Evolutionary conservation across 1,140 invertebrate species (phyloP).

Genomic region (Brachionus koreanus): DNA sequence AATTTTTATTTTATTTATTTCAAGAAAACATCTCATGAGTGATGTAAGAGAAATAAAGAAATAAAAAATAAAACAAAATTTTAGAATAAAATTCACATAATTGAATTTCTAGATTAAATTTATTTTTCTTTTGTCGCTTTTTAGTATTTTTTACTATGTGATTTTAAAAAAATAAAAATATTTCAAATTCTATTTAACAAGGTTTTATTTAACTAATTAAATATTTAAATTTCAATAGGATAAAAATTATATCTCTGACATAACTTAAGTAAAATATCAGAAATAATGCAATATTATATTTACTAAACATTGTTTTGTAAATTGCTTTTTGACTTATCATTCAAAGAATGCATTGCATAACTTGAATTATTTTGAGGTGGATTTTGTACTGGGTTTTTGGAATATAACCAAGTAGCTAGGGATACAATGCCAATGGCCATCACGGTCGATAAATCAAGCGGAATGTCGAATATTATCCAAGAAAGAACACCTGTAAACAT

Average conservation of each 20-base stretch:
- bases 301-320: constrained; percentile 7
- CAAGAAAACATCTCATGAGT: no score
- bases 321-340: background rate
- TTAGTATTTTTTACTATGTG: no score
- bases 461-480: constrained; percentile 80
- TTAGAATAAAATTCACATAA: no score
- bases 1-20: no score
- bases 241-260: background rate
- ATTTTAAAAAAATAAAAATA: no score
- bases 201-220: background rate
- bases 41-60: no score
- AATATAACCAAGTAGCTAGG: constrained; percentile 75
- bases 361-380: background rate
- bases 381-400: constrained; percentile 24
- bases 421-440: constrained; percentile 77
- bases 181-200: background rate
- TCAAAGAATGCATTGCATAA: background rate
- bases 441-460: constrained; percentile 76
- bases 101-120: no score
- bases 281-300: background rate
- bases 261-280: background rate
- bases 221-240: background rate
- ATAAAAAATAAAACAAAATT: no score
- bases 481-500: constrained; percentile 83
- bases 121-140: no score